Conservation (phyloP, 2,888 invertebrate genomes). For the Odontocerum albicorne region DNA sequence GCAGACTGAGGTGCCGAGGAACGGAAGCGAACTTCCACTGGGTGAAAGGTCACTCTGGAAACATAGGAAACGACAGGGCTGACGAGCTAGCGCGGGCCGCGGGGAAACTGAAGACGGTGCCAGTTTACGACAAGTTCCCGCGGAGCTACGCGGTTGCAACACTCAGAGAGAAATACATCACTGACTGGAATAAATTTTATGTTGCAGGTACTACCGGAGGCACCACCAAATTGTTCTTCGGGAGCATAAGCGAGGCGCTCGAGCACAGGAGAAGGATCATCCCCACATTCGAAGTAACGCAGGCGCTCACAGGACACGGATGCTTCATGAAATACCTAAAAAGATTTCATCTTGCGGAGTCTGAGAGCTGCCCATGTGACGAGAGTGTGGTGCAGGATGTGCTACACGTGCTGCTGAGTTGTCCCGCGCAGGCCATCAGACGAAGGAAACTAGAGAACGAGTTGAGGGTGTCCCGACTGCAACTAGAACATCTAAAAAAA, state of each 20-base stretch:
- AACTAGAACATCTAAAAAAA: no score
- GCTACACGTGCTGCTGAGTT: background rate
- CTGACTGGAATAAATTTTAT: background rate
- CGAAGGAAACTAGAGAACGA: background rate
- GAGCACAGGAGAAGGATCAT: background rate
- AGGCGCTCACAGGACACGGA: background rate
- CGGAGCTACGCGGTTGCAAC: background rate
- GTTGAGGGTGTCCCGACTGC: no score
- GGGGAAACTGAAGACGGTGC: background rate
- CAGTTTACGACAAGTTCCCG: background rate
- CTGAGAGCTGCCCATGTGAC: background rate
- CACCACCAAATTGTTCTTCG: background rate
- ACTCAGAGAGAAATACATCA: background rate
- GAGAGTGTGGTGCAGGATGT: background rate
- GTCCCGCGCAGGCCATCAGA: background rate
- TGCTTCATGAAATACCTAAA: background rate
- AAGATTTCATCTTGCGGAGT: background rate
- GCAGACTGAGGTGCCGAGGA: no score
- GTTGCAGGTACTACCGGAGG: background rate
- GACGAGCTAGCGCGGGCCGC: no score
- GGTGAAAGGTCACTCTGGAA: background rate
- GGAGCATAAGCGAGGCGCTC: background rate
- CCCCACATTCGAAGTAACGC: background rate
- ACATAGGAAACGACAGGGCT: background rate
- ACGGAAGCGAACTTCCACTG: background rate